Evolutionary conservation across 2,888 invertebrate genomes (phyloP).

Genomic region (Ptilodon capucinus): DNA sequence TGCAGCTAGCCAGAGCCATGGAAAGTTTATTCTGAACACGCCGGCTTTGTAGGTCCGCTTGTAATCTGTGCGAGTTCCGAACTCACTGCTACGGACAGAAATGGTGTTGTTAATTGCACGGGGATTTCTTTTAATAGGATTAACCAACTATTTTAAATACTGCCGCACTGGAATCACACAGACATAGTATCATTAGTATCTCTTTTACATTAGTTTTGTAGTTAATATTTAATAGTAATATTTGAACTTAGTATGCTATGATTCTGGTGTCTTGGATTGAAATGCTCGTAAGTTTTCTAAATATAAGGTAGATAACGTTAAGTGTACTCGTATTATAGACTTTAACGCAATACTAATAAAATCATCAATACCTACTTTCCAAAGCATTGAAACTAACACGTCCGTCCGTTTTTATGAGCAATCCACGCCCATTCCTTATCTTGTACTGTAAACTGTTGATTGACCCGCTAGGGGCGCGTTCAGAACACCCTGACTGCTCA

Average conservation of each 20-base stretch:
- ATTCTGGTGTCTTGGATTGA: too few species aligned
- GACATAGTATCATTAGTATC: too few species aligned
- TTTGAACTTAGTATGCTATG: too few species aligned
- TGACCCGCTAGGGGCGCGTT: constrained; percentile 34
- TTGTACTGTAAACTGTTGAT: constrained; percentile 41
- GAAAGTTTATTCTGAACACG: not conserved
- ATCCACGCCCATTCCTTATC: constrained; percentile 29
- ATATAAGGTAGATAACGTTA: not conserved
- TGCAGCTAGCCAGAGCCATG: not conserved
- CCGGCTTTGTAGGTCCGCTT: not conserved
- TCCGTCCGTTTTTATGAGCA: constrained; percentile 31
- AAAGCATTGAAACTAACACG: not conserved
- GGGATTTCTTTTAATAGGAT: not conserved
- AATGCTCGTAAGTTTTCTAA: not conserved
- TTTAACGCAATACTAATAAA: not conserved
- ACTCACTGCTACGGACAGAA: not conserved
- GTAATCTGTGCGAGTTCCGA: not conserved
- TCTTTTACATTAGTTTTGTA: too few species aligned
- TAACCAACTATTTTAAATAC: not conserved
- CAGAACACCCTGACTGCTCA: constrained; percentile 33
- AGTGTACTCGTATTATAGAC: not conserved
- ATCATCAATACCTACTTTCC: not conserved
- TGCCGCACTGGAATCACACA: too few species aligned
- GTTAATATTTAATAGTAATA: too few species aligned
- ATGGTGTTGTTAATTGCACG: not conserved